Conservation (phyloP, 2,888 invertebrate species). For the Drosophila quinaria region DNA sequence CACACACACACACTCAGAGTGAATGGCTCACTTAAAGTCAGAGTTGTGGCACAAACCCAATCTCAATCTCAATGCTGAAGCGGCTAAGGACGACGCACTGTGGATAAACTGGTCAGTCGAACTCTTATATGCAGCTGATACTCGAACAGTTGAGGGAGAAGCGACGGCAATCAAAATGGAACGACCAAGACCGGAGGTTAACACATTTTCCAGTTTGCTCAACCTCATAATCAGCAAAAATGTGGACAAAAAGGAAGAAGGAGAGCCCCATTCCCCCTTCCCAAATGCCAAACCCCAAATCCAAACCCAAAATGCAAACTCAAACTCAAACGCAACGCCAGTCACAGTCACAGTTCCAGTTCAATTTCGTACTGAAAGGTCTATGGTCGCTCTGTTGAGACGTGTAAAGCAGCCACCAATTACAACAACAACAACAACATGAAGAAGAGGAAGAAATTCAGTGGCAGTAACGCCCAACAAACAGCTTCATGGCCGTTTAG, state of each 20-base stretch:
- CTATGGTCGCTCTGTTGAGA: conserved; percentile 16
- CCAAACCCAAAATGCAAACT: conserved; percentile 1
- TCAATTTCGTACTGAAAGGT: conserved; percentile 19
- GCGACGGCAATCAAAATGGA: conserved; percentile 51
- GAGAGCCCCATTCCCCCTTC: not conserved
- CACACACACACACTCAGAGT: conserved; percentile 5
- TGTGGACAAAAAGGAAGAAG: conserved; percentile 35
- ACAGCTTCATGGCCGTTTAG: conserved; percentile 79
- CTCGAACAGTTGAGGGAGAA: not conserved
- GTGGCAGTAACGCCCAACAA: conserved; percentile 60
- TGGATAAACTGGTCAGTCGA: conserved; percentile 20
- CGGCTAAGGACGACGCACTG: conserved; percentile 16
- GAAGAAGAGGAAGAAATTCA: conserved; percentile 27
- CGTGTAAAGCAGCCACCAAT: conserved; percentile 45
- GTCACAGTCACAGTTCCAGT: conserved; percentile 29
- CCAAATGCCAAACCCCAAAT: not conserved
- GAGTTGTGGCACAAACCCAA: conserved; percentile 12
- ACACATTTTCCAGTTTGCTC: conserved; percentile 65
- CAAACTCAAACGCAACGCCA: conserved; percentile 12
- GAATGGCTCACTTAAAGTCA: conserved; percentile 51
- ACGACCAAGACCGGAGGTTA: conserved; percentile 56
- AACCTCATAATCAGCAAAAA: conserved; percentile 68
- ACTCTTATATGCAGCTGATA: not conserved
- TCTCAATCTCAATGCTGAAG: conserved; percentile 13
- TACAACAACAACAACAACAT: conserved; percentile 20